Base-by-base conservation (phyloP, 2,888 invertebrate genomes). In the Athalia rosae region DNA sequence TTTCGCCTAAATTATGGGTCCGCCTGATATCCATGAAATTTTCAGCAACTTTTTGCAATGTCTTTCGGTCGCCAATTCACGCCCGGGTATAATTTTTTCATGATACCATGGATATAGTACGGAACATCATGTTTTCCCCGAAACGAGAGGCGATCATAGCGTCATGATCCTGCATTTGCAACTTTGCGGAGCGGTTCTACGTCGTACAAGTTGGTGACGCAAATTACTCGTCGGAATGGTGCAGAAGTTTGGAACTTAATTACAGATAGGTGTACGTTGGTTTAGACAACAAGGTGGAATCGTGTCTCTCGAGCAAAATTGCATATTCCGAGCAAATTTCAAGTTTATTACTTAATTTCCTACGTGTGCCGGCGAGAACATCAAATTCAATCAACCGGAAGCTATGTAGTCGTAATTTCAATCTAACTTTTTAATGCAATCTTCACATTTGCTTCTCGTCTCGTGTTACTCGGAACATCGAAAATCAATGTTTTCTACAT, bases 201-300 rank as follows among this genome's bases (percentile, higher is more conserved):
- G 53, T 67, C 56, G 58, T 43, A 28, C 28, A 28, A 58, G 58
- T 71, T 71, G 43, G 58, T 13, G 45, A 58, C 71, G 8, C 71
- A 56, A 71, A 71, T 71, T 71, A 71, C 71, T 71, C 58, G 58
- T 43, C 45, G 71, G 56, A 43, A 58, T 56, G 56, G 71, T 13
- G 56, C 56, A 67, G 67, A 53, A 71, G 71, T 71, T 71, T 43
- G 45, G 45, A 71, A 71, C 71, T 58, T 71, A 45, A 71, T 71
- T 58, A 71, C 58, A 56, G 28, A 67, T 67, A 50, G 67, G 50
- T 50, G 66, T 28, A 28, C 28, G 48, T 67, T 53, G 48, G 50
- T n/a, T 8, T n/a, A 67, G 67, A 11, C 53, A 28, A 28, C 28
- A 28, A 64, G 64, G 11, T 47, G 47, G 9, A 59, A 8, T 59